Evolutionary conservation across 2,113 vertebrate species (phyloP).

Genomic region (Sorex araneus): DNA sequence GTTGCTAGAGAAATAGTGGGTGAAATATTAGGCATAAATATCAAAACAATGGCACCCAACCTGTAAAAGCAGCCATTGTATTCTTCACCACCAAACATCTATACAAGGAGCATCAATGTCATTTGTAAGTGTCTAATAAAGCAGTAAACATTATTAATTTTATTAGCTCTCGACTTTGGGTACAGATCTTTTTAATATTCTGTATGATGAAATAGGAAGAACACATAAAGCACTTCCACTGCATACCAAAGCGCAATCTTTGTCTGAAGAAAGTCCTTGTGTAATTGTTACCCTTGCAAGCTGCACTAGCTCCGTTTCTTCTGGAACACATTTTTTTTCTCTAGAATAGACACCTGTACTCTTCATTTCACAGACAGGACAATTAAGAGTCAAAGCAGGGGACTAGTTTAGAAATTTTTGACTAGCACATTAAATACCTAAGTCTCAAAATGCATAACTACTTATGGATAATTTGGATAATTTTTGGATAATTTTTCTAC

Average conservation of each 20-base stretch:
- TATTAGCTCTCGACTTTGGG: neutral
- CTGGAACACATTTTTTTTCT: neutral
- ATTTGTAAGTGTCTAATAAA: neutral
- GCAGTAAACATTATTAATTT: neutral
- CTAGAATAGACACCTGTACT: neutral
- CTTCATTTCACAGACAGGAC: neutral
- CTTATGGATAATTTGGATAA: neutral
- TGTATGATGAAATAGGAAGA: neutral
- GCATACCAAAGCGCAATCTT: neutral
- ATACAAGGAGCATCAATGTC: neutral
- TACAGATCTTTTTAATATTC: neutral
- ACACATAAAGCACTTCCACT: neutral
- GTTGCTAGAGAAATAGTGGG: neutral
- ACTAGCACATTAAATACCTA: too few relatives aligned
- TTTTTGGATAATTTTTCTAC: neutral
- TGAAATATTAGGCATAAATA: neutral
- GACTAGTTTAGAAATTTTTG: neutral
- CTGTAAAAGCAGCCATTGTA: neutral
- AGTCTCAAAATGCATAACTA: neutral
- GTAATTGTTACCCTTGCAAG: neutral
- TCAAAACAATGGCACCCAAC: neutral
- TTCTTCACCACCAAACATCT: neutral
- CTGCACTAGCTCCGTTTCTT: neutral
- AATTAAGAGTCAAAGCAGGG: neutral
- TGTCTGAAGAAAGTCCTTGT: neutral